Percentiles rank a stretch among this genome's conserved stretches.
Evolutionary conservation across 37 sponge, comb jelly and placozoan genomes (phyloP).

Genomic region (Hormiphora californensis): DNA sequence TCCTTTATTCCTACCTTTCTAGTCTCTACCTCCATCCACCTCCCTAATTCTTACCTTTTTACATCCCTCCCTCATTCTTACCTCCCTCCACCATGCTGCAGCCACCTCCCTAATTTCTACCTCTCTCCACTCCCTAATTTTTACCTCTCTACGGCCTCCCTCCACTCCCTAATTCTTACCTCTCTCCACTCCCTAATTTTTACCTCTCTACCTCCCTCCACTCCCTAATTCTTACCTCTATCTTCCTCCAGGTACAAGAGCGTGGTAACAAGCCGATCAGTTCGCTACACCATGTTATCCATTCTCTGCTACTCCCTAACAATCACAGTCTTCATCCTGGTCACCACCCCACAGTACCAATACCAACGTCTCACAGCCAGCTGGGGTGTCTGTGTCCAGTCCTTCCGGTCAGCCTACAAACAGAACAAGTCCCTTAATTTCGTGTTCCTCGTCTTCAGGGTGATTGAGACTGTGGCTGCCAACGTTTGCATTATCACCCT

Average conservation of each 20-base stretch:
- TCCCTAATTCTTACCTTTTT: too few relatives aligned
- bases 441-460: constrained; percentile 1
- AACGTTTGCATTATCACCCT: neutral
- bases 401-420: constrained; percentile 6
- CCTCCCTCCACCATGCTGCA: too few relatives aligned
- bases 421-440: neutral
- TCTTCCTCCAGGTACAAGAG: constrained; percentile 41
- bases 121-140: too few relatives aligned
- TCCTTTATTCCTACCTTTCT: too few relatives aligned
- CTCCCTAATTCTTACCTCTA: too few relatives aligned
- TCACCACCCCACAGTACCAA: neutral
- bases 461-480: neutral
- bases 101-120: too few relatives aligned
- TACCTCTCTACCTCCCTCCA: too few relatives aligned
- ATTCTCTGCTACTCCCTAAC: neutral
- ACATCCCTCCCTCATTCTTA: too few relatives aligned
- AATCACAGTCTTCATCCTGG: neutral
- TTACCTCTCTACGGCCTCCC: too few relatives aligned
- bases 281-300: neutral
- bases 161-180: too few relatives aligned
- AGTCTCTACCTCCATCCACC: too few relatives aligned
- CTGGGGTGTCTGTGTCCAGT: constrained; percentile 20
- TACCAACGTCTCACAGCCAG: neutral
- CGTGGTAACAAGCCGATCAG: neutral
- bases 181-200: too few relatives aligned